phyloP scores from a whole-genome alignment of 2,797 vertebrate genomes.

The Microctenopoma stevenorrisi region DNA sequence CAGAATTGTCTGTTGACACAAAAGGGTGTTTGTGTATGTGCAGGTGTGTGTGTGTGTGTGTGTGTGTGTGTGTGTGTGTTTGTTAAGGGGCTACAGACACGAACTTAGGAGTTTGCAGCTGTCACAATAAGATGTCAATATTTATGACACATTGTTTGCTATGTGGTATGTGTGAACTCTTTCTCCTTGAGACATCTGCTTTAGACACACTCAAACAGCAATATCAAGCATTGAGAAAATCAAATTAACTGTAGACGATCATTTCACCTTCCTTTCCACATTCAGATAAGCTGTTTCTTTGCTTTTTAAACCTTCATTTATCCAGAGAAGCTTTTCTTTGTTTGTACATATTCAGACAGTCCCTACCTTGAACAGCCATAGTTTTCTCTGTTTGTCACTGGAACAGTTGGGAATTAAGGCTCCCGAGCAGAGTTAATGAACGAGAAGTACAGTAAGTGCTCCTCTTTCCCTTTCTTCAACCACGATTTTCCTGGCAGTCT shows the following conservation, averaged over 20 bases:
- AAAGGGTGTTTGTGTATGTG: slow-evolving; percentile 56
- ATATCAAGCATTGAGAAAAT: slow-evolving; percentile 29
- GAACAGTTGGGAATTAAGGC: background rate
- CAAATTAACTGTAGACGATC: slow-evolving; percentile 22
- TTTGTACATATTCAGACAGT: background rate
- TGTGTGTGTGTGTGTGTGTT: slow-evolving; percentile 47
- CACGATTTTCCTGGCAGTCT: background rate
- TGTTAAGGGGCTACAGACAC: slow-evolving; percentile 68
- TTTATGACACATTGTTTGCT: slow-evolving; percentile 74
- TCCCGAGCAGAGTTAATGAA: slow-evolving; percentile 7
- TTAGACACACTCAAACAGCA: slow-evolving; percentile 47
- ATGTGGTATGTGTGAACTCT: slow-evolving; percentile 59
- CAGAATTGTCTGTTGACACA: slow-evolving; percentile 77
- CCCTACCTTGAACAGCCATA: slow-evolving; percentile 4
- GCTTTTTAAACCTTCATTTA: background rate
- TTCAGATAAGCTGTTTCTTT: background rate
- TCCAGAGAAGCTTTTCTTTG: background rate
- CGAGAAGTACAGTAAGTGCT: background rate
- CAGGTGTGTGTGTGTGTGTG: slow-evolving; percentile 15
- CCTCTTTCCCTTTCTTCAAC: background rate
- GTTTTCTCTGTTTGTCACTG: slow-evolving; percentile 11
- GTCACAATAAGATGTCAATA: slow-evolving; percentile 78
- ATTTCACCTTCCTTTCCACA: slow-evolving; percentile 5
- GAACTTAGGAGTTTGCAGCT: slow-evolving; percentile 74
- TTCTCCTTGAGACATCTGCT: slow-evolving; percentile 61